Conservation (phyloP, 2,113 vertebrate genomes). For the Terrapene triunguis region DNA sequence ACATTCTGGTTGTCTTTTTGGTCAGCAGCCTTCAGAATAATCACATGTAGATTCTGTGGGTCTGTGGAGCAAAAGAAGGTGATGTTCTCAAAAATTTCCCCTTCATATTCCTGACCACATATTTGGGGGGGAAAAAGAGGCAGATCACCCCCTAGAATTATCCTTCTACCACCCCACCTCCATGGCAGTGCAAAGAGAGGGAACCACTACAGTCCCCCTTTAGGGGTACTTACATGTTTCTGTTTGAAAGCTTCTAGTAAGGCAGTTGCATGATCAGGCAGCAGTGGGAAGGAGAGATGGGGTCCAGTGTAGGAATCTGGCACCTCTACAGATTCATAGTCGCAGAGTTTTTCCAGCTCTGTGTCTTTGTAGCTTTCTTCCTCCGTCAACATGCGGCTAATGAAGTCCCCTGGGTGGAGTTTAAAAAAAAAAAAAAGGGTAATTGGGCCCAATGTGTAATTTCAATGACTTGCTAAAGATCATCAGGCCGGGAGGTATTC, state of each 20-base stretch:
- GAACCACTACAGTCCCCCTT: not conserved
- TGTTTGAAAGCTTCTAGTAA: constrained; percentile 93
- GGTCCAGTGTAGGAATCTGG: constrained; percentile 86
- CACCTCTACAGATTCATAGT: constrained; percentile 86
- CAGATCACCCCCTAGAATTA: no score
- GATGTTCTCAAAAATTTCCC: not conserved
- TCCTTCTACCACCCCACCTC: not conserved
- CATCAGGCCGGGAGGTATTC: not conserved
- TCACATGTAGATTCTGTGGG: not conserved
- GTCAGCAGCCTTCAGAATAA: not conserved
- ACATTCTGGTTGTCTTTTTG: not conserved
- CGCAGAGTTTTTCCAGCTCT: constrained; percentile 82
- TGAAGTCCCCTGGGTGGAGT: constrained; percentile 83
- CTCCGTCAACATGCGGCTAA: constrained; percentile 87
- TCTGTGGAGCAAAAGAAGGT: not conserved
- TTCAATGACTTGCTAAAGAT: not conserved
- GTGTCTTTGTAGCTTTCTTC: constrained; percentile 79
- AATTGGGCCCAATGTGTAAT: not conserved
- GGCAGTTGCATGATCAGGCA: constrained; percentile 84
- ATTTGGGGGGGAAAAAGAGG: not conserved
- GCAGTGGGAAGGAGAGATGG: constrained; percentile 89
- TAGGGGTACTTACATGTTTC: constrained; percentile 86
- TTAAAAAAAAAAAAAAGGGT: not conserved
- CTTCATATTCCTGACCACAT: not conserved
- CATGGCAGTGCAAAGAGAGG: not conserved